Evolutionary conservation across 2,888 invertebrate species (phyloP), one percentile per base, ranked within the genome.

Genomic region (Clusia tigrina): DNA sequence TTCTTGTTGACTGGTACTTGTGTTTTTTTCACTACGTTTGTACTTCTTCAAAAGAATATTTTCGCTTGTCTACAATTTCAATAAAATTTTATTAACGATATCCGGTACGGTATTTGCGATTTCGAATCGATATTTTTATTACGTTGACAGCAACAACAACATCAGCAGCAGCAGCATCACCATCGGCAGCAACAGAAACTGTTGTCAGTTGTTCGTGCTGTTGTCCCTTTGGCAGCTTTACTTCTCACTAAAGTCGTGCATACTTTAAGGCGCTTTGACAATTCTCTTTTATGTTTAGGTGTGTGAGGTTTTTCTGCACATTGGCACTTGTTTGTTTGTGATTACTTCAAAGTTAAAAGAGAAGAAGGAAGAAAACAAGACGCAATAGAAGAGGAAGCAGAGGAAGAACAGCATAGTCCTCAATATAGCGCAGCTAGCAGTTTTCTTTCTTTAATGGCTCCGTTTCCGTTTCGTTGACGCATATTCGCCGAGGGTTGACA

Each of bases 31-130:
- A 2, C n/a, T 23, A 57, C 20, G 61, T 65, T 60, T 74, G 70
- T 77, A 77, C 75, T 77, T 77, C n/a, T 52, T 24, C 52, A 54
- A 54, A 54, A 54, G 25, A 25, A 54, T 54, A 54, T 54, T 25
- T 54, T 54, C 76, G 74, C 78, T 75, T 77, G 80, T 80, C 80
- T 78, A 77, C 80, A 78, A 80, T 80, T 79, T 79, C 79, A 80
- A 79, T 79, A 79, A 79, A 80, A 79, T 79, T 79, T 80, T 79
- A 79, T 79, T 79, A 79, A 79, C 78, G 79, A 78, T 77, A 77
- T 79, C 79, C 78, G 81, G 77, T 66, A 55, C 71, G 74, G 72
- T 68, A 18, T 46, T 48, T 48, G 18, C 53, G 17, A 2, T 22
- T 59, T 37, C 37, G 77, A 77, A 75, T 75, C 74, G 74, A 75